Conservation (phyloP, 2,888 invertebrate genomes). For the Drosophila subsilvestris region DNA sequence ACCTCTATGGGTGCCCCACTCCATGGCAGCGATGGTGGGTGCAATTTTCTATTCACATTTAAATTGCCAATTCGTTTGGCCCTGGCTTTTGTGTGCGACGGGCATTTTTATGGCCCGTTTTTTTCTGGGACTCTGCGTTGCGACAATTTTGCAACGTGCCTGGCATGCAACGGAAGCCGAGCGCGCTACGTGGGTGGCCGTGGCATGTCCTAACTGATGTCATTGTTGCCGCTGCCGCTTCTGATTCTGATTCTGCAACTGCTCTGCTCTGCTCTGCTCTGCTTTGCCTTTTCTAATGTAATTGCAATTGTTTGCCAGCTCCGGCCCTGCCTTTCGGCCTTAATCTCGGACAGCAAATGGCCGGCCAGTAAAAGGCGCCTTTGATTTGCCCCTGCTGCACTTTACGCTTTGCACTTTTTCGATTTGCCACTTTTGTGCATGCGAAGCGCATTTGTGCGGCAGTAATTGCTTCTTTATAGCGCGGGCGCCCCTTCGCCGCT, state of each 20-base stretch:
- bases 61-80: constrained; percentile 75
- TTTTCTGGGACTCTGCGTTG: constrained; percentile 50
- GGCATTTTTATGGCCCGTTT: constrained; percentile 33
- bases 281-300: constrained; percentile 69
- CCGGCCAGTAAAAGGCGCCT: constrained; percentile 54
- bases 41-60: constrained; percentile 79
- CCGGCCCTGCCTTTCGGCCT: constrained; percentile 22
- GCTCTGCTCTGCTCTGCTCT: constrained; percentile 36
- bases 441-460: constrained; percentile 80
- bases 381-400: constrained; percentile 50
- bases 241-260: constrained; percentile 6
- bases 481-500: constrained; percentile 23
- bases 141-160: constrained; percentile 76
- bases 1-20: neutral
- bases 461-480: constrained; percentile 81
- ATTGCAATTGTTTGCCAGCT: constrained; percentile 75
- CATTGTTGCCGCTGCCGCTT: constrained; percentile 36
- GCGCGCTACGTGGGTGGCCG: constrained; percentile 67
- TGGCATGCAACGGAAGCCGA: constrained; percentile 75
- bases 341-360: constrained; percentile 45
- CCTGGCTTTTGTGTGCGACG: constrained; percentile 62
- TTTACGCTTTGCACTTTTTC: constrained; percentile 42
- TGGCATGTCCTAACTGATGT: constrained; percentile 46
- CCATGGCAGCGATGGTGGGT: constrained; percentile 14
- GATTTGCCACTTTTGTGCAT: constrained; percentile 79